These are phyloP conservation scores for Rhadina sibilatrix DNA, from an alignment of 2,113 vertebrate species.

Conservation along the genomic window DNA sequence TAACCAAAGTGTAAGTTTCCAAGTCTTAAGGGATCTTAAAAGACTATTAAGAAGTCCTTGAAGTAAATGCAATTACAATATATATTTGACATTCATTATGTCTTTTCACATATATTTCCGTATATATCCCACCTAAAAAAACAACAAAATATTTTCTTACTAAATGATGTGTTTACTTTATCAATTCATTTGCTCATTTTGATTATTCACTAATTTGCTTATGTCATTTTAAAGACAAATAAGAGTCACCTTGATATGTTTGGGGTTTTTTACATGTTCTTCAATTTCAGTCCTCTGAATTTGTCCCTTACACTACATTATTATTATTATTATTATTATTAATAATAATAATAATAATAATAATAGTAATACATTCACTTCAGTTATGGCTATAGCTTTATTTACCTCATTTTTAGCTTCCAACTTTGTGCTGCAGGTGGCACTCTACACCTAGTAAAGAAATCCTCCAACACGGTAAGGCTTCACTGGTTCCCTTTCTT, in stretches of 20 bases:
- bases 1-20: background rate
- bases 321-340: no score
- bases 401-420: background rate
- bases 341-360: background rate
- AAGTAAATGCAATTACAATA: background rate
- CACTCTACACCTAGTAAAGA: background rate
- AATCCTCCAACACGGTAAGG: background rate
- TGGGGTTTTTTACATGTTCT: background rate
- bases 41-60: background rate
- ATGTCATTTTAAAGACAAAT: background rate
- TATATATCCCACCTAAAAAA: background rate
- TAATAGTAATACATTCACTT: background rate
- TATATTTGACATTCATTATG: background rate
- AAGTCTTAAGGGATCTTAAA: background rate
- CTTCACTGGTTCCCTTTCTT: fast-evolving
- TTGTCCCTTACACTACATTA: fast-evolving
- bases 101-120: background rate
- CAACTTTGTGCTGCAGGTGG: conserved; percentile 45
- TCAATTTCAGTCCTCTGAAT: background rate
- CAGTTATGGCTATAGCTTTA: background rate
- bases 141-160: background rate
- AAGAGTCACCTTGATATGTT: background rate
- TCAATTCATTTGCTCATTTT: background rate
- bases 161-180: background rate
- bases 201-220: background rate